phyloP scores from a whole-genome alignment of 2,797 vertebrate genomes.

The Hoplostethus atlanticus region DNA sequence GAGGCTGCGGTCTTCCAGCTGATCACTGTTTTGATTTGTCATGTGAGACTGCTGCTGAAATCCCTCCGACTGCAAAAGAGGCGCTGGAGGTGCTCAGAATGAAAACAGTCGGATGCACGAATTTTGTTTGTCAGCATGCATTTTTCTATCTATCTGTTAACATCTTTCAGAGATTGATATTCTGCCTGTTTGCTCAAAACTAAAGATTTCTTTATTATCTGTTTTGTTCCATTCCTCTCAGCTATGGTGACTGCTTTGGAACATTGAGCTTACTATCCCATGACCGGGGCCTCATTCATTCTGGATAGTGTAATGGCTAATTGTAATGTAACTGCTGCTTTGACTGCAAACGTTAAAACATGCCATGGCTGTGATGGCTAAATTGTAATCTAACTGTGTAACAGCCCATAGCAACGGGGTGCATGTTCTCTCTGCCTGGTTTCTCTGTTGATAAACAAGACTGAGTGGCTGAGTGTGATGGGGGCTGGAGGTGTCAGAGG shows the following conservation, averaged over 20 bases:
- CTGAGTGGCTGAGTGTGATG: slow-evolving; percentile 33
- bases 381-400: slow-evolving; percentile 7
- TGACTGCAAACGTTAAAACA: slow-evolving; percentile 5
- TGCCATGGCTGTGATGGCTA: slow-evolving; percentile 2
- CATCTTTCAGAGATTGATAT: neutral
- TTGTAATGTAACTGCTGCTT: slow-evolving; percentile 11
- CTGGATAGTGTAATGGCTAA: neutral
- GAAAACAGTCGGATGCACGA: slow-evolving; percentile 31
- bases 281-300: neutral
- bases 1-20: slow-evolving; percentile 61
- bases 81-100: slow-evolving; percentile 1
- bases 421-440: neutral
- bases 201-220: slow-evolving; percentile 4
- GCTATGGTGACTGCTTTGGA: neutral
- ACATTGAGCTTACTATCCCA: neutral
- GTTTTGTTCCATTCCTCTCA: slow-evolving; percentile 2
- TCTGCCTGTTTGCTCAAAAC: slow-evolving; percentile 7
- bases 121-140: slow-evolving; percentile 15
- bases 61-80: slow-evolving; percentile 25
- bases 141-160: slow-evolving; percentile 18
- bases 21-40: slow-evolving; percentile 68
- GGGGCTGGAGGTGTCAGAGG: slow-evolving; percentile 40
- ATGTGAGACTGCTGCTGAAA: slow-evolving; percentile 42
- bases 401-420: neutral
- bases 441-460: slow-evolving; percentile 34